phyloP scores from a whole-genome alignment of 2,113 vertebrate genomes.

The Dissostichus mawsoni region DNA sequence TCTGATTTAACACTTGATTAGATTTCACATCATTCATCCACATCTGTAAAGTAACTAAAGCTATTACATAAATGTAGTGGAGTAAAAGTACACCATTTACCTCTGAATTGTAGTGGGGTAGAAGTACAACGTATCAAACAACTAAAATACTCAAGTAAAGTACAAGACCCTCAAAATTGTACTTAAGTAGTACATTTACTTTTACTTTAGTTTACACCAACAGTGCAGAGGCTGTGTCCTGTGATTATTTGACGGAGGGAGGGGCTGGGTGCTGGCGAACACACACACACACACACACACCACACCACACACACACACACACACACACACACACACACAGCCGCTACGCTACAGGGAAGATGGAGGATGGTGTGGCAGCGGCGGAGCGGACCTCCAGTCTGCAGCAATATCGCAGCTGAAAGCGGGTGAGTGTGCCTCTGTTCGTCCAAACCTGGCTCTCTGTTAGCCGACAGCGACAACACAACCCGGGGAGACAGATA shows the following conservation, averaged over 20 bases:
- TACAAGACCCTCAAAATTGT: too few species aligned
- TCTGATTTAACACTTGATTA: too few species aligned
- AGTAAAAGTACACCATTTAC: too few species aligned
- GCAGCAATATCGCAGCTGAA: constrained; percentile 42
- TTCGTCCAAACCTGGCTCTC: not conserved
- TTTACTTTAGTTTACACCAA: too few species aligned
- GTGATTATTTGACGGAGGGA: not conserved
- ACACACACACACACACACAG: not conserved
- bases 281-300: not conserved
- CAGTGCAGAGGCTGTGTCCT: too few species aligned
- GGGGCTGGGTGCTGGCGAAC: constrained; percentile 22
- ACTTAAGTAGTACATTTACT: too few species aligned
- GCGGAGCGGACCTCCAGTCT: constrained; percentile 58
- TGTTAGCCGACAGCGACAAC: not conserved
- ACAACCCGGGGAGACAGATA: not conserved
- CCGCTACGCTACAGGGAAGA: constrained; percentile 68
- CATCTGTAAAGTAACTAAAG: too few species aligned
- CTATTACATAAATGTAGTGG: too few species aligned
- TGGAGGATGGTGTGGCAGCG: constrained; percentile 73
- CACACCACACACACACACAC: not conserved
- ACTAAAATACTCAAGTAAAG: too few species aligned
- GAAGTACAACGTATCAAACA: too few species aligned
- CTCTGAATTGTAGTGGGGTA: too few species aligned
- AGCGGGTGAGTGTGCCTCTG: constrained; percentile 65
- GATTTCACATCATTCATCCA: too few species aligned